Conservation (phyloP, 2,113 vertebrate genomes). For the Gymnobelideus leadbeateri region DNA sequence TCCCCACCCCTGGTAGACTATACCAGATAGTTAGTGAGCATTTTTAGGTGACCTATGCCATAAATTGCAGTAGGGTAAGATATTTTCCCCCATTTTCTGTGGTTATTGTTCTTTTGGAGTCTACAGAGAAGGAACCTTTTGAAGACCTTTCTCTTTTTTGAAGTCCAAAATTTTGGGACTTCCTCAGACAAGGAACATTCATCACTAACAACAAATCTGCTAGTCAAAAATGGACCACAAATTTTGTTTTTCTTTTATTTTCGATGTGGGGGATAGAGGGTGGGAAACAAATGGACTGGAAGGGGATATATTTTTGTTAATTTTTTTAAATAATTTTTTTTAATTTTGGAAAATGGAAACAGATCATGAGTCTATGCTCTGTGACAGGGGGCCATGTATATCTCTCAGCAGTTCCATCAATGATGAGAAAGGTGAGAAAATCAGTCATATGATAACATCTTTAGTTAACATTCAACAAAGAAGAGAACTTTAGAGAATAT, state of each 20-base stretch:
- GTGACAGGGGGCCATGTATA: neutral
- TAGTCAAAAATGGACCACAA: neutral
- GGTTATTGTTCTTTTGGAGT: neutral
- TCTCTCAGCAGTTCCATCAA: neutral
- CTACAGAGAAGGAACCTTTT: neutral
- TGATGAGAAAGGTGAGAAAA: neutral
- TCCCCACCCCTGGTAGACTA: neutral
- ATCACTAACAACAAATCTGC: neutral
- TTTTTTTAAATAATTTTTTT: neutral
- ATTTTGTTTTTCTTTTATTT: neutral
- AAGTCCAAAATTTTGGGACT: neutral
- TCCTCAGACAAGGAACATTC: neutral
- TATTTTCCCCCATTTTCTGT: neutral
- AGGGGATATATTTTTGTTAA: neutral
- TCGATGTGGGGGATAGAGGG: neutral
- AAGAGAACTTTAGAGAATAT: neutral
- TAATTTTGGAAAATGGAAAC: neutral
- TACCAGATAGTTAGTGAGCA: neutral
- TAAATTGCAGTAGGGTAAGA: neutral
- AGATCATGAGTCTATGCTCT: neutral
- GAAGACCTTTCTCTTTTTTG: neutral
- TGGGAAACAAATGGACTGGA: neutral
- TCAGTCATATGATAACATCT: neutral
- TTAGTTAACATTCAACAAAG: constrained; percentile 30
- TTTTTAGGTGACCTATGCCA: neutral